A percentile compares a stretch with the other conserved stretches of the same genome.
phyloP scores from a whole-genome alignment of 1,140 invertebrate species.

The Lucilia sericata region DNA sequence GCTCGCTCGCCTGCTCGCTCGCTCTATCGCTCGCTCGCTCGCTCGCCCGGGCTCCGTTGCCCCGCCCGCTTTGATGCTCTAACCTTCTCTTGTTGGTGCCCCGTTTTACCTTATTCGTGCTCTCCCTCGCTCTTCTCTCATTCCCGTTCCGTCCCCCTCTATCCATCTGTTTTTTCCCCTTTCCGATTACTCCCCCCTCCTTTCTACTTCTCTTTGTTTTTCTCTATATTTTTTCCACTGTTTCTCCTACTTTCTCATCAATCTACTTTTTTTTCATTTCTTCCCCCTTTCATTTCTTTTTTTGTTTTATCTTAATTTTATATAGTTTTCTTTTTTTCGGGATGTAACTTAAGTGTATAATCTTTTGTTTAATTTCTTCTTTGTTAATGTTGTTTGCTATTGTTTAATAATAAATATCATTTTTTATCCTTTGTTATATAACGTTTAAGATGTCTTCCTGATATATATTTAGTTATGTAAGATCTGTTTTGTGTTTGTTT shows the following conservation, averaged over 20 bases:
- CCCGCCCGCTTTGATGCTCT: too few relatives aligned
- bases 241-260: conserved; percentile 37
- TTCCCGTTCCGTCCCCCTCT: too few relatives aligned
- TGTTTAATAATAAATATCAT: conserved; percentile 2
- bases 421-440: conserved; percentile 5
- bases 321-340: conserved; percentile 22
- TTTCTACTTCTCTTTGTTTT: too few relatives aligned
- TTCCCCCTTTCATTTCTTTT: not conserved
- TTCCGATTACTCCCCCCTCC: too few relatives aligned
- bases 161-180: too few relatives aligned
- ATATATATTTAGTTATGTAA: conserved; percentile 17
- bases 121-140: too few relatives aligned
- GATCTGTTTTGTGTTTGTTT: not conserved
- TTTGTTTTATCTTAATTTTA: conserved; percentile 29
- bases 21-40: too few relatives aligned
- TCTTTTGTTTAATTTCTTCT: not conserved
- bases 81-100: too few relatives aligned
- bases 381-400: conserved; percentile 3
- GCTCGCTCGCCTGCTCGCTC: too few relatives aligned
- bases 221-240: conserved; percentile 39
- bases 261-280: conserved; percentile 25
- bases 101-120: too few relatives aligned
- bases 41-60: too few relatives aligned
- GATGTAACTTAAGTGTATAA: conserved; percentile 22
- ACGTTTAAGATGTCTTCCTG: not conserved